A percentile compares a stretch with the other conserved stretches of the same genome.
phyloP scores from a whole-genome alignment of 1,140 invertebrate genomes.

The Doryteuthis pealeii region DNA sequence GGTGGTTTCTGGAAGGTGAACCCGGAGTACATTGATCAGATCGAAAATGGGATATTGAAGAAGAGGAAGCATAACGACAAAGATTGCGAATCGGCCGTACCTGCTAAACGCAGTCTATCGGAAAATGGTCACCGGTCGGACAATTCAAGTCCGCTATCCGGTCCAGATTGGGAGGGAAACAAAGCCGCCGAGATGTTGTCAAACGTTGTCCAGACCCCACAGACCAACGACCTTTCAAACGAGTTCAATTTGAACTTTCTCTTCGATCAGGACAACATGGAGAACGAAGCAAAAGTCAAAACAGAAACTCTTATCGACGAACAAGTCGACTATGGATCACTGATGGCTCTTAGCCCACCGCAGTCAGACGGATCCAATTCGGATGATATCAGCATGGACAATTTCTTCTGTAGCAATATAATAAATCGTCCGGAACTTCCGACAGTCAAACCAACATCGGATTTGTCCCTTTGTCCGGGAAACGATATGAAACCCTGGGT shows the following conservation, averaged over 20 bases:
- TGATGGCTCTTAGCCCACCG: slow-evolving; percentile 52
- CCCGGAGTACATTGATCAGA: slow-evolving; percentile 67
- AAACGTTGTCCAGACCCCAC: slow-evolving; percentile 28
- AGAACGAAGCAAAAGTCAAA: slow-evolving; percentile 56
- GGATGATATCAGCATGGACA: slow-evolving; percentile 48
- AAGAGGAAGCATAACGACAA: slow-evolving; percentile 35
- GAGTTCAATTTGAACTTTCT: slow-evolving; percentile 62
- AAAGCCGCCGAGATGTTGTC: neutral
- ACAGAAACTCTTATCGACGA: slow-evolving; percentile 54
- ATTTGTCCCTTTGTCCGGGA: too few relatives aligned
- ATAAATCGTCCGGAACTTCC: slow-evolving; percentile 22
- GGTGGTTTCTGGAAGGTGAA: slow-evolving; percentile 92
- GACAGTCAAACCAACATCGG: neutral
- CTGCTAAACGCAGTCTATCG: neutral
- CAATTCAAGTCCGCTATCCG: neutral
- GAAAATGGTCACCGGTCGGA: neutral
- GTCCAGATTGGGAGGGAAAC: neutral
- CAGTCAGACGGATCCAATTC: slow-evolving; percentile 50
- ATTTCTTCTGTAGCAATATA: slow-evolving; percentile 41
- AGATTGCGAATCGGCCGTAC: neutral
- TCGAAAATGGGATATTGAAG: slow-evolving; percentile 57
- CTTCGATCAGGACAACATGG: slow-evolving; percentile 61
- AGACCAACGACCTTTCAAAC: slow-evolving; percentile 21
- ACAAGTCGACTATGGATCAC: slow-evolving; percentile 36
- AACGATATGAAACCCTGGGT: neutral